These are phyloP conservation scores for Pristionchus mayeri DNA, from an alignment of 2,888 invertebrate genomes.

Conservation along the genomic window DNA sequence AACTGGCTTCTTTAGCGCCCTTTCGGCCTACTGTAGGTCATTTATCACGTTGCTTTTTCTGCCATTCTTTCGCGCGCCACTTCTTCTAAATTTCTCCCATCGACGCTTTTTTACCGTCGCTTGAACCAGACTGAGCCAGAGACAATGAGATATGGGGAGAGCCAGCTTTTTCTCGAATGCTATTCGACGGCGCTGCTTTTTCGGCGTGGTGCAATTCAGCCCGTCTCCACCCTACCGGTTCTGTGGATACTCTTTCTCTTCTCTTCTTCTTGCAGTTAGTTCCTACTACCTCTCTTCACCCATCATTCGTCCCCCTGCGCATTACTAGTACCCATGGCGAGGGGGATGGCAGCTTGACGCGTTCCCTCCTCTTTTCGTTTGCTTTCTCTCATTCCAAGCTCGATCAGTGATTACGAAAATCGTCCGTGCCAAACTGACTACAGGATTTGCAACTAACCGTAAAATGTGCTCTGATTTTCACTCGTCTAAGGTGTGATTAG, in stretches of 20 bases:
- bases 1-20: too few species aligned
- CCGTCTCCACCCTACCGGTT: conserved; percentile 2
- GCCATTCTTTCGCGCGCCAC: neutral
- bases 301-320: neutral
- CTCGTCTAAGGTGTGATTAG: too few species aligned
- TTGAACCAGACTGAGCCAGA: too few species aligned
- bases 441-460: too few species aligned
- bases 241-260: neutral
- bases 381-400: neutral
- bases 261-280: too few species aligned
- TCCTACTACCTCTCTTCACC: neutral
- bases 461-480: too few species aligned
- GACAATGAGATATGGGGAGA: too few species aligned
- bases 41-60: neutral
- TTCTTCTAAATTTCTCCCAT: neutral
- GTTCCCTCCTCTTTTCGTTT: neutral
- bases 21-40: neutral
- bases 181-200: neutral
- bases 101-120: neutral
- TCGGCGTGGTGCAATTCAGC: neutral
- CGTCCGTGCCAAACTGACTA: too few species aligned
- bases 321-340: neutral
- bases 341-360: neutral
- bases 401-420: too few species aligned
- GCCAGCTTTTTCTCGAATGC: too few species aligned